Conservation (phyloP, 2,888 invertebrate genomes). For the Sarcophaga rosellei region DNA sequence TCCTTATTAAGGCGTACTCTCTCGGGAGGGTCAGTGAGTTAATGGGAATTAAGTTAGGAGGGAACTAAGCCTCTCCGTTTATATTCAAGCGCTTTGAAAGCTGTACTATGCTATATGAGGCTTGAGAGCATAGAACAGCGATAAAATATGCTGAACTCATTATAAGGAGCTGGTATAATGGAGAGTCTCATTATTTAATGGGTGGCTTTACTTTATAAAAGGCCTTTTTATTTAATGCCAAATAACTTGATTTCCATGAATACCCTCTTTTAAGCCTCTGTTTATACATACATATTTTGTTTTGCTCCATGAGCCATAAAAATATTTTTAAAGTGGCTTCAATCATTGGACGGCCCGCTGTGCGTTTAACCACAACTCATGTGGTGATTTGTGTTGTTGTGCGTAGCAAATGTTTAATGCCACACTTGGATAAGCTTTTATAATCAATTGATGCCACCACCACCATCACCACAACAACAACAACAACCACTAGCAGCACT, state of each 20-base stretch:
- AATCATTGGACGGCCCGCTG: constrained; percentile 55
- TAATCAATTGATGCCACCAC: constrained; percentile 60
- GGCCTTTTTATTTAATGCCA: neutral
- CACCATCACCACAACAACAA: neutral
- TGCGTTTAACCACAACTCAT: constrained; percentile 65
- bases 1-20: too few species aligned
- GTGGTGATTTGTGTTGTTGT: constrained; percentile 67
- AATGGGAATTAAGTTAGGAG: too few species aligned
- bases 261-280: constrained; percentile 6
- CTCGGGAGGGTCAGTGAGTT: too few species aligned
- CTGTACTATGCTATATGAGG: too few species aligned
- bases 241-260: neutral
- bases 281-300: neutral
- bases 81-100: too few species aligned
- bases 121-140: too few species aligned
- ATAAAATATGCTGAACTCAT: too few species aligned
- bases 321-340: constrained; percentile 58
- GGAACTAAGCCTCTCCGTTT: too few species aligned
- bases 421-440: constrained; percentile 63
- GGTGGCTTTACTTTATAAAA: too few species aligned
- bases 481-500: neutral
- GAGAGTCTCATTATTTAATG: too few species aligned
- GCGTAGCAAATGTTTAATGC: constrained; percentile 67
- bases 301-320: constrained; percentile 1
- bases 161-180: too few species aligned